A percentile compares a stretch with the other conserved stretches of the same genome.
These are phyloP conservation scores for Acromyrmex echinatior DNA, from an alignment of 1,140 invertebrate species.

Conservation along the genomic window DNA sequence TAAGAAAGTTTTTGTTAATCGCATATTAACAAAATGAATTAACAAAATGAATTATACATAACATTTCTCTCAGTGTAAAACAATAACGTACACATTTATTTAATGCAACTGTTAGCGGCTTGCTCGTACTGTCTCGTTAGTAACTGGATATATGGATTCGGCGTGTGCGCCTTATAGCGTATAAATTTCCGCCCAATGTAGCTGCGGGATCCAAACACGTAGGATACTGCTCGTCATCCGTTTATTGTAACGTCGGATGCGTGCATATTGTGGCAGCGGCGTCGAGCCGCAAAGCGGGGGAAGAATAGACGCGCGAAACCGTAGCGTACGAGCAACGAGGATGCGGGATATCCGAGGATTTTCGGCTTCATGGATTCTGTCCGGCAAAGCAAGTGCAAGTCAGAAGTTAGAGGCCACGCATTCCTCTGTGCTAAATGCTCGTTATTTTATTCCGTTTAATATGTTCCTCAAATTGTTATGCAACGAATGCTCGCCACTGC, in stretches of 20 bases:
- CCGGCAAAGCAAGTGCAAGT: slow-evolving; percentile 34
- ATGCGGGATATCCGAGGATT: slow-evolving; percentile 56
- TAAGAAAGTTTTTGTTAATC: too few relatives aligned
- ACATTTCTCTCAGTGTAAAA: not conserved
- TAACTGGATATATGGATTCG: not conserved
- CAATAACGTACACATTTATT: slow-evolving; percentile 7
- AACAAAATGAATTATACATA: too few relatives aligned
- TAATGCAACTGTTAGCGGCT: not conserved
- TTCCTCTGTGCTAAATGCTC: slow-evolving; percentile 41
- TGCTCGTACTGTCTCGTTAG: not conserved
- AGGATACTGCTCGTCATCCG: slow-evolving; percentile 47
- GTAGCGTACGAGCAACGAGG: slow-evolving; percentile 14
- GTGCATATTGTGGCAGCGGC: slow-evolving; percentile 49
- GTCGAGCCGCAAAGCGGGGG: slow-evolving; percentile 52
- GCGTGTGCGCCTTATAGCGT: slow-evolving; percentile 21
- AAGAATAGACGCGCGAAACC: slow-evolving; percentile 61
- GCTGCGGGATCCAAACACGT: slow-evolving; percentile 35
- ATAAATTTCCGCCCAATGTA: slow-evolving; percentile 52
- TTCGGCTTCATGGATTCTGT: slow-evolving; percentile 51
- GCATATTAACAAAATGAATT: too few relatives aligned
- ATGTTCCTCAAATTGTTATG: not conserved
- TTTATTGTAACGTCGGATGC: slow-evolving; percentile 57
- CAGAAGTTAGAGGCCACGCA: slow-evolving; percentile 36
- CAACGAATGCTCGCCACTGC: not conserved
- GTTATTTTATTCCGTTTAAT: slow-evolving; percentile 49